Evolutionary conservation across 2,888 invertebrate genomes (phyloP), one percentile per base, ranked within the genome.

Genomic region (Chromoteleia sp.): DNA sequence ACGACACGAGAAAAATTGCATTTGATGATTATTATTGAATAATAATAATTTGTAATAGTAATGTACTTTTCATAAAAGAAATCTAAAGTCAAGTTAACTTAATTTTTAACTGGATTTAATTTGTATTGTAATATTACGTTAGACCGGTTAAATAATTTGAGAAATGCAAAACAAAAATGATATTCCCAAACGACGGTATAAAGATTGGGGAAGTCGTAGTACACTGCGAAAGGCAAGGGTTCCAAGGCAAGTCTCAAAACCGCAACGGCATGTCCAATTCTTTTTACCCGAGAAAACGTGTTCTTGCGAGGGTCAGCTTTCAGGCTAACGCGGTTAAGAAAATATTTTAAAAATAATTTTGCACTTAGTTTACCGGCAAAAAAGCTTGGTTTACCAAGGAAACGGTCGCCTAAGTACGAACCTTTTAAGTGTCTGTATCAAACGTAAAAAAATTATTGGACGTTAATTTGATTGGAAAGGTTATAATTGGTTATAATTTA

Each of bases 341-440:
- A 91, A 91, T 90, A 89, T 90, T 91, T 90, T 89, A 83, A 90
- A 90, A 90, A 90, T 88, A 89, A 91, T 90, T 89, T 89, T 88
- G 88, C 89, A 89, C 90, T 90, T 88, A 90, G 85, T 87, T 87
- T 82, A 63, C 76, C 70, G 84, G 83, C 52, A 77, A 83, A 83
- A 79, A 71, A 67, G 74, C 70, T 59, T 79, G 68, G 81, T 71
- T 83, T 76, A 67, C 82, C 78, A 58, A 74, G 33, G 56, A 76
- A 68, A 74, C 77, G 73, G 74, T 76, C 58, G 12, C 36, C 29
- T 41, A 59, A 83, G 63, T 58, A 78, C 65, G 19, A 54, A 63
- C 76, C 68, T 78, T 83, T 81, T 74, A 74, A 80, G 67, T 76
- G 58, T 77, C 59, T 21, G 50, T 74, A 77, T 82, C 80, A 78